phyloP scores from a whole-genome alignment of 2,888 invertebrate species.

The Drymonia ruficornis region DNA sequence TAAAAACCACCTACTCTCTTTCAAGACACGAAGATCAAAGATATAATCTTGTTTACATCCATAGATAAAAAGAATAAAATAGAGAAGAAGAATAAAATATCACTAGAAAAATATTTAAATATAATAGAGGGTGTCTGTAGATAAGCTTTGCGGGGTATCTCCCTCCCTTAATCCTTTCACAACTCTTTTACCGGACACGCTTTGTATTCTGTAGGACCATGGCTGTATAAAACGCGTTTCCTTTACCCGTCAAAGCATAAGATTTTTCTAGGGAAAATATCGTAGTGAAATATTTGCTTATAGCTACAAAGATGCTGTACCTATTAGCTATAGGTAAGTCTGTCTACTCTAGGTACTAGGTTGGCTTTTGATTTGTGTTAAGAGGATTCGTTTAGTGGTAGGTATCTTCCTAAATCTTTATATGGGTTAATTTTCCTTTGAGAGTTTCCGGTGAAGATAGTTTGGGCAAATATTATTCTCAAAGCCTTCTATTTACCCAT shows the following conservation, averaged over 20 bases:
- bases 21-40: conserved; percentile 67
- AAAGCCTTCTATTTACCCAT: no score
- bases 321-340: no score
- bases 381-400: no score
- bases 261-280: neutral
- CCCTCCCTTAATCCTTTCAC: conserved; percentile 60
- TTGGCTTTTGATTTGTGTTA: no score
- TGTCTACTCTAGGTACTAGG: no score
- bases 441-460: no score
- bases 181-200: conserved; percentile 72
- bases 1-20: conserved; percentile 16
- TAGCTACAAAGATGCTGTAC: neutral
- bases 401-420: no score
- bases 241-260: neutral
- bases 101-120: conserved; percentile 77
- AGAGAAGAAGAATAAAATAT: no score
- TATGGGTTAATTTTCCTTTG: no score
- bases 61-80: conserved; percentile 52
- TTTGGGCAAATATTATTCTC: no score
- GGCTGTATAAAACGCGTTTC: neutral
- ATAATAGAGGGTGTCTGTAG: conserved; percentile 65
- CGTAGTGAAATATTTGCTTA: neutral
- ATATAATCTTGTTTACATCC: conserved; percentile 43
- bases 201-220: conserved; percentile 53
- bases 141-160: conserved; percentile 59